Base-by-base conservation (phyloP, 2,113 vertebrate species). In the Oncorhynchus masou region DNA sequence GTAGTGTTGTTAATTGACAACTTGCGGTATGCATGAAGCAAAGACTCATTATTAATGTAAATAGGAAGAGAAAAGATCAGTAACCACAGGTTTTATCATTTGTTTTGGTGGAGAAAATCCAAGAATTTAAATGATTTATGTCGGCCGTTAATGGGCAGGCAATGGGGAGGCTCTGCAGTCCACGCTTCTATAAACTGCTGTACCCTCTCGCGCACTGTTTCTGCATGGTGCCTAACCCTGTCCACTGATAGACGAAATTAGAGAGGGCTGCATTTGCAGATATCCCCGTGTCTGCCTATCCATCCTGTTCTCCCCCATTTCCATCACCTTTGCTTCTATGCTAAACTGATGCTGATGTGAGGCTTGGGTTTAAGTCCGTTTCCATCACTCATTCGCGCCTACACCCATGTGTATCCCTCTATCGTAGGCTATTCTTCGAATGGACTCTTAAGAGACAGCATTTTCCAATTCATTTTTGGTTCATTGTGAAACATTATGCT, bases 101-200 rank as follows among this genome's bases (percentile, higher is more conserved):
- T 39, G 8, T 39, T 9, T 9, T 1, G 25, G 2, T 13, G 27
- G 29, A 34, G 16, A 34, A n/a, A 69, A 34, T 20, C 6, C 6
- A 4, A 20, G n/a, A 27, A 69, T 34, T 69, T 2, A 0, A 29
- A 34, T 68, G 0, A 68, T 68, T 48, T n/a, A n/a, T 49, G n/a
- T 49, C 34, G 9, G 31, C 20, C 2, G 7, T 49, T 48, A 20
- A 49, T 70, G 68, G n/a, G 68, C 68, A 70, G 16, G 29, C 15
- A 6, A 20, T 24, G 15, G 68, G 39, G 20, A 48, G 39, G 48
- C 75, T 74, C 77, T 88, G 84, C 86, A 79, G 84, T 81, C 76
- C 39, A 25, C 49, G 6, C 48, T 64, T 67, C 72, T 73, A 24
- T 72, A 70, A 75, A 69, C 45, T 34, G 11, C 3, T 29, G 27